Conservation (phyloP, 2,113 vertebrate genomes). For the Rallus limicola region DNA sequence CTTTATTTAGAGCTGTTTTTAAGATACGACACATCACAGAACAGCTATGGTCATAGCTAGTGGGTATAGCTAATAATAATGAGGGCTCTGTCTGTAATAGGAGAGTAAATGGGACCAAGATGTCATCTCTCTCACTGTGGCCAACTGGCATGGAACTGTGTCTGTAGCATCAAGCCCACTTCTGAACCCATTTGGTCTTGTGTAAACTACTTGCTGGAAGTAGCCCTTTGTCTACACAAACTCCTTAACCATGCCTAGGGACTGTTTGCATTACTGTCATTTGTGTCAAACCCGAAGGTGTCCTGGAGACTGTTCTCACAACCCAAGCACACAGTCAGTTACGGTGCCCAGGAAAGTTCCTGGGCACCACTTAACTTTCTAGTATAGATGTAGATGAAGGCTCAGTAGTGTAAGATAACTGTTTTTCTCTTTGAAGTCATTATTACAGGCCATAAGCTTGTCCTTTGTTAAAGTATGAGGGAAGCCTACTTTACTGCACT, state of each 20-base stretch:
- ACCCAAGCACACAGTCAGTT: not conserved
- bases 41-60: not conserved
- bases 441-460: not conserved
- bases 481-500: not conserved
- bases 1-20: not conserved
- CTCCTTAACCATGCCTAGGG: not conserved
- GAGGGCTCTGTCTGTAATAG: not conserved
- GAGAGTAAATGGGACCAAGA: not conserved
- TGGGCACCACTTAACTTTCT: not conserved
- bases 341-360: not conserved
- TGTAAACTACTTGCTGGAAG: not conserved
- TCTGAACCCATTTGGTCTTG: not conserved
- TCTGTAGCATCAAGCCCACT: not conserved
- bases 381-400: not conserved
- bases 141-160: not conserved
- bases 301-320: not conserved
- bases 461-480: not conserved
- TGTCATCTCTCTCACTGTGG: not conserved
- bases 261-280: not conserved
- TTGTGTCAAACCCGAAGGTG: not conserved
- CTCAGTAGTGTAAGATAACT: not conserved
- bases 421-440: not conserved
- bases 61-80: not conserved
- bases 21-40: not conserved
- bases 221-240: rapidly evolving